Base-by-base conservation (phyloP, 2,113 vertebrate species). In the Mohoua ochrocephala region DNA sequence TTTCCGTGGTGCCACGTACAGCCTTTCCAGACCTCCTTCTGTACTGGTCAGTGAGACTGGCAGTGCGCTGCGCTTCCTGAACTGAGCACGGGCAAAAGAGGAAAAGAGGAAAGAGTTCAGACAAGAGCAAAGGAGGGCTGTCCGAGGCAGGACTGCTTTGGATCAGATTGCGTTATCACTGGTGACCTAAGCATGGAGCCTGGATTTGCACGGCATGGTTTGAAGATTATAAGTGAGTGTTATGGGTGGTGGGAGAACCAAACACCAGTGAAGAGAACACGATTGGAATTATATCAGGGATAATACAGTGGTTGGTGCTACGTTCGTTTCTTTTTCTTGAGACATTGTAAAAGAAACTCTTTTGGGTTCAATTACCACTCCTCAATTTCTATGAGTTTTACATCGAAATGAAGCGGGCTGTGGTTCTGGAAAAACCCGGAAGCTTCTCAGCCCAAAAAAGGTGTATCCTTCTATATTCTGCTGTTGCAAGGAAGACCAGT, bases 1-100 rank as follows among this genome's bases (percentile, higher is more conserved):
- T 56, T 76, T 65, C 13, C 26, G 23, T 0, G 1, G 59, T 53
- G 54, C 59, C 71, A 65, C 1, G 2, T 19, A 8, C 19, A 76
- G 79, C 54, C 53, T 73, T 83, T 45, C 63, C 63, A 91, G 60
- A 13, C 15, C 41, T 69, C 5, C n/a, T 5, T 3, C 33, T 67
- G 15, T 39, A 0, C 22, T 78, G 17, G 14, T 27, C 52, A 20
- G 57, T 8, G 70, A 76, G 41, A 24, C 3, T 74, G 56, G 33
- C 27, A 71, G 39, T 1, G 1, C 0, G 0, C 27, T 35, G 15
- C 0, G 1, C 21, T 68, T 49, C 65, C 70, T 86, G 42, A 61
- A 21, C 12, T 5, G 11, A 49, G 27, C 3, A 1, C 0, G 12
- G 41, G 7, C 9, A 12, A 35, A 92, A 53, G 33, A 59, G 24